phyloP scores from a whole-genome alignment of 2,113 vertebrate genomes.

The Alethe castanea region DNA sequence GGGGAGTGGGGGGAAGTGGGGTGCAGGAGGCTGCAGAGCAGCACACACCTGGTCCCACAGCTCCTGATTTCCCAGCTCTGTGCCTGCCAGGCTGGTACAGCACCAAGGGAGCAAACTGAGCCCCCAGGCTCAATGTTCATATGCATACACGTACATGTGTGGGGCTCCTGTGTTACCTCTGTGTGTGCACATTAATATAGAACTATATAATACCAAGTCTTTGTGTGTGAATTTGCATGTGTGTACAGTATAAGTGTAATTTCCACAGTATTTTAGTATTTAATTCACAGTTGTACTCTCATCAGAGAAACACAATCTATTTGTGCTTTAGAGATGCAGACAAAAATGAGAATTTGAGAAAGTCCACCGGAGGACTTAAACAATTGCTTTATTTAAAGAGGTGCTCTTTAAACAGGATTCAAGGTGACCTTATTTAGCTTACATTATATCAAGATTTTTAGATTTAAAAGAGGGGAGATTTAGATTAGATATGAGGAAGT shows the following conservation, averaged over 20 bases:
- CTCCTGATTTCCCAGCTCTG: not conserved
- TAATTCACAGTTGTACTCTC: not conserved
- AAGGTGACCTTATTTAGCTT: not conserved
- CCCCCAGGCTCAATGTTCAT: not conserved
- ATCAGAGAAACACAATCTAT: not conserved
- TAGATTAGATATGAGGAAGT: not conserved
- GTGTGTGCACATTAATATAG: not conserved
- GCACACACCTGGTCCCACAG: not conserved
- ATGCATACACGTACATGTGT: fast-evolving
- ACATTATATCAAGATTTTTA: not conserved
- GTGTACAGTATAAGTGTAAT: not conserved
- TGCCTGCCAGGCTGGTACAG: not conserved
- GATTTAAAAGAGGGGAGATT: not conserved
- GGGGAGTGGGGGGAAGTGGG: not conserved
- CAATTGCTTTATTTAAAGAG: not conserved
- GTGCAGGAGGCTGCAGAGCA: not conserved
- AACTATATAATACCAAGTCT: fast-evolving
- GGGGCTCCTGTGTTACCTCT: not conserved
- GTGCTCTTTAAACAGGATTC: not conserved
- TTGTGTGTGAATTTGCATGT: not conserved
- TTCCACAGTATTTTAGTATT: not conserved
- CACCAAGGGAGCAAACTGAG: too few relatives aligned
- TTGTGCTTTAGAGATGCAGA: not conserved
- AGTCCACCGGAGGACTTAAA: not conserved
- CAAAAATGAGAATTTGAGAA: not conserved